Conservation (phyloP, 1,140 invertebrate species). For the Coptotermes formosanus region DNA sequence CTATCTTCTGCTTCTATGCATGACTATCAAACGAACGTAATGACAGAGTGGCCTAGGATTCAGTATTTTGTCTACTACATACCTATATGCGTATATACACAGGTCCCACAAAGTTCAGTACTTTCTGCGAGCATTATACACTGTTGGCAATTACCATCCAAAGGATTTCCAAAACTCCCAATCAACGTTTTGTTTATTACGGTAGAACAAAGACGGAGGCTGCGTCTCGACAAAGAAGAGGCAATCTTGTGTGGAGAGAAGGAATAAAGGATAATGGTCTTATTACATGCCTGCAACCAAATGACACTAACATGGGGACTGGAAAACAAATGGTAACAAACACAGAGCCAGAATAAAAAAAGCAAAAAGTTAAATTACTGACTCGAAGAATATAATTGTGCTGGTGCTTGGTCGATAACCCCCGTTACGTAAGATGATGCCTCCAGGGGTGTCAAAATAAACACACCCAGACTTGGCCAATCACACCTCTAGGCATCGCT, state of each 20-base stretch:
- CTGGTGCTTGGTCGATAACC: neutral
- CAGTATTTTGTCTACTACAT: no score
- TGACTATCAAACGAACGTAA: no score
- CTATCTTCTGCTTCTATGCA: no score
- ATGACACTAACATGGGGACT: neutral
- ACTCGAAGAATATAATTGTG: constrained; percentile 12
- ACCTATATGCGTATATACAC: no score
- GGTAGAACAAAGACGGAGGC: neutral
- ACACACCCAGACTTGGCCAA: no score
- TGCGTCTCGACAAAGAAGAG: neutral
- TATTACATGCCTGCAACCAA: neutral
- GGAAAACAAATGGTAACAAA: constrained; percentile 19
- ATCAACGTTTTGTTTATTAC: neutral
- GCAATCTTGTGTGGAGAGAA: neutral
- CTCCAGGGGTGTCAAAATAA: neutral
- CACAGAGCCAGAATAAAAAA: neutral
- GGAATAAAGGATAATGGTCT: neutral
- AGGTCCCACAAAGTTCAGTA: neutral
- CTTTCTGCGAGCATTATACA: neutral
- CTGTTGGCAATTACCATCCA: neutral
- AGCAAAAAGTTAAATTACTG: neutral
- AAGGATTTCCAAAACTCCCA: neutral
- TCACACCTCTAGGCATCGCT: no score
- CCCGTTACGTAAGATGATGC: neutral
- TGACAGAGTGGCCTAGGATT: no score